phyloP scores from a whole-genome alignment of 2,797 vertebrate species.

The Pseudopleuronectes americanus region DNA sequence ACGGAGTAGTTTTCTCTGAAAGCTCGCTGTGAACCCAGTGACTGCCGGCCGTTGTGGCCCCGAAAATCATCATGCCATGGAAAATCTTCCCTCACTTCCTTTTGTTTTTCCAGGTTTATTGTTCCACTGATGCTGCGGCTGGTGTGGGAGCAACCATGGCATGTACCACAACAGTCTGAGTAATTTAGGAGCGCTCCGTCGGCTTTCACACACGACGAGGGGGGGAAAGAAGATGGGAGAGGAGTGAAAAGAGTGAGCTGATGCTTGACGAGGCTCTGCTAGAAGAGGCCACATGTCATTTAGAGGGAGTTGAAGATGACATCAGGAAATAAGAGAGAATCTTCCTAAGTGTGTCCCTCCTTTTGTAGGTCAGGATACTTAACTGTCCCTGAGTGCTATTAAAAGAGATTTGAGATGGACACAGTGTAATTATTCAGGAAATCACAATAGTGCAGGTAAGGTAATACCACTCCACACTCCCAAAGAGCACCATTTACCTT shows the following conservation, averaged over 20 bases:
- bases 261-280: slow-evolving; percentile 17
- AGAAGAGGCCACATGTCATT: slow-evolving; percentile 42
- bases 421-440: slow-evolving; percentile 60
- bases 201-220: slow-evolving; percentile 31
- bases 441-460: slow-evolving; percentile 61
- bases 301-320: slow-evolving; percentile 39
- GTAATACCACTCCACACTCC: slow-evolving; percentile 42
- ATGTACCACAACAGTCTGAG: slow-evolving; percentile 44
- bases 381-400: slow-evolving; percentile 45
- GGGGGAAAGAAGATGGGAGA: slow-evolving; percentile 23
- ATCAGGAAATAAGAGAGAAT: slow-evolving; percentile 30
- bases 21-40: slow-evolving; percentile 68
- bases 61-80: slow-evolving; percentile 80
- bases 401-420: slow-evolving; percentile 53
- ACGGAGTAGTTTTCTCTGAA: slow-evolving; percentile 64
- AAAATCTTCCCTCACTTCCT: slow-evolving; percentile 85
- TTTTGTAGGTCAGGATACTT: slow-evolving; percentile 46
- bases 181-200: slow-evolving; percentile 53
- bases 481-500: slow-evolving; percentile 56
- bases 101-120: slow-evolving; percentile 82
- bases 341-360: slow-evolving; percentile 22
- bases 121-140: slow-evolving; percentile 63
- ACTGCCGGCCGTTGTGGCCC: slow-evolving; percentile 59
- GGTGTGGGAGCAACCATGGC: slow-evolving; percentile 43
- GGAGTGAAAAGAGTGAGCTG: slow-evolving; percentile 27